Conservation (phyloP, 2,797 vertebrate species). For the Eulemur coronatus region DNA sequence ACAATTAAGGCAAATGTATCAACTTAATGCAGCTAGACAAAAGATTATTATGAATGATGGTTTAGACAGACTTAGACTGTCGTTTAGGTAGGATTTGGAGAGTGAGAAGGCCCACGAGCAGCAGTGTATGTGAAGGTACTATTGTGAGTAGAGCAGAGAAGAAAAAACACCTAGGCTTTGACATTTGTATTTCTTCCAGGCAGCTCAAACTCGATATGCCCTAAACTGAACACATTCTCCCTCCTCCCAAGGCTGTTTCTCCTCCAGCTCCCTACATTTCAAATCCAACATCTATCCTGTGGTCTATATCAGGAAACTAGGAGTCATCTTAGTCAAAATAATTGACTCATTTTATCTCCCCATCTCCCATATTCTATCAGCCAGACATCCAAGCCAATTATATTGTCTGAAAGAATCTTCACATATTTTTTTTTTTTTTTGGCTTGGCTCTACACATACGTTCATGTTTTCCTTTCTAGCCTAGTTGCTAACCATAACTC, state of each 20-base stretch:
- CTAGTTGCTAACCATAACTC: background rate
- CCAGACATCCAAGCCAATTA: background rate
- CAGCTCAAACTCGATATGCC: background rate
- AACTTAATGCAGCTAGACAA: background rate
- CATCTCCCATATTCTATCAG: background rate
- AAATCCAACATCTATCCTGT: background rate
- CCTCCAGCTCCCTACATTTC: background rate
- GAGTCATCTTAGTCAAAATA: background rate
- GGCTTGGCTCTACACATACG: background rate
- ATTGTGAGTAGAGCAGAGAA: background rate
- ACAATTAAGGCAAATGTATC: background rate
- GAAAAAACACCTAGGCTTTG: background rate
- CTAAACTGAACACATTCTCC: background rate
- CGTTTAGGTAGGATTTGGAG: background rate
- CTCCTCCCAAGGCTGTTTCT: background rate
- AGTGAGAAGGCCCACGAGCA: background rate
- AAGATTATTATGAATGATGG: background rate
- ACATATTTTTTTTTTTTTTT: background rate
- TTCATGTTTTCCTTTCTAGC: background rate
- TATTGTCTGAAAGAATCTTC: background rate
- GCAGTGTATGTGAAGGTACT: background rate
- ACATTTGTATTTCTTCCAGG: background rate
- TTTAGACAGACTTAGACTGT: background rate
- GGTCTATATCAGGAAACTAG: background rate
- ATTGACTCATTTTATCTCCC: background rate